These are phyloP conservation scores for Pristionchus japonicus DNA, from an alignment of 2,888 invertebrate species.

Conservation along the genomic window DNA sequence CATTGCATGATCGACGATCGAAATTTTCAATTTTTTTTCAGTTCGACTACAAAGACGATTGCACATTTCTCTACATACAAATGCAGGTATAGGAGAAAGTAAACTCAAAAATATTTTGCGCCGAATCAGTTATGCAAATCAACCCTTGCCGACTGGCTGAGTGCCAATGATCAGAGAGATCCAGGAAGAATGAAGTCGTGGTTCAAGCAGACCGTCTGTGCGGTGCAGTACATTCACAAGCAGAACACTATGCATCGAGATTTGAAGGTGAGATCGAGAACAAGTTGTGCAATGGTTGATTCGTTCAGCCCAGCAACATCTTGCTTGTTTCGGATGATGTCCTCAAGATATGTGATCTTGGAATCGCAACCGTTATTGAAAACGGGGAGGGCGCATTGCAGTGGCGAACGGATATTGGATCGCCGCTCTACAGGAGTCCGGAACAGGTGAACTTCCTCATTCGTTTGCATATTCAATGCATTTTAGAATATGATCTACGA, in stretches of 20 bases:
- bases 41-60: no score
- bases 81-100: not conserved
- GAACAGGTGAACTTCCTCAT: not conserved
- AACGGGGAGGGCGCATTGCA: not conserved
- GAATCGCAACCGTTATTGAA: not conserved
- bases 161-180: not conserved
- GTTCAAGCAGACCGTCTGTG: not conserved
- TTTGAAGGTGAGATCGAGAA: not conserved
- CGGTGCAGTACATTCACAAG: not conserved
- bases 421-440: not conserved
- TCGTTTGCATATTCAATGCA: no score
- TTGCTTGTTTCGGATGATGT: not conserved
- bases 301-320: slow-evolving; percentile 9
- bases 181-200: not conserved
- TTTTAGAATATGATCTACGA: not conserved
- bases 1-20: no score
- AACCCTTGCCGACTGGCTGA: not conserved
- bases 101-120: not conserved
- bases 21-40: no score
- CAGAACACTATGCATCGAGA: not conserved
- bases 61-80: not conserved
- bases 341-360: not conserved
- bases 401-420: not conserved
- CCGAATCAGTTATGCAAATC: not conserved
- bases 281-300: not conserved